Evolutionary conservation across 2,113 vertebrate species (phyloP).

Genomic region (Ammospiza caudacuta): DNA sequence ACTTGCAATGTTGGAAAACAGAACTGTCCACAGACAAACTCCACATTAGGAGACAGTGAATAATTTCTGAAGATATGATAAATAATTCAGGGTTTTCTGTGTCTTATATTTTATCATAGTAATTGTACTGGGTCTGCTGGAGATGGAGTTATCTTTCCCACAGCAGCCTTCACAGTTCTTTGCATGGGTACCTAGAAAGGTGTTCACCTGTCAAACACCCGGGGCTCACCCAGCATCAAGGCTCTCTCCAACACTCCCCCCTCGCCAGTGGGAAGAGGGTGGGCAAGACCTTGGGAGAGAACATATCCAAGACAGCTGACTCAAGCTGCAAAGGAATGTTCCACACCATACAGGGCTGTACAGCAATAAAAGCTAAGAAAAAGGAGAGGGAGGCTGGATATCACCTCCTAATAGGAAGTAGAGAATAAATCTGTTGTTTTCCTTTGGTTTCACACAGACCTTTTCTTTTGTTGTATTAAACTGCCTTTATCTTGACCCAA

Average conservation of each 20-base stretch:
- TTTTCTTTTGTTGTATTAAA: neutral
- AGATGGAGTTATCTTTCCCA: neutral
- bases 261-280: fast-evolving
- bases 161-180: neutral
- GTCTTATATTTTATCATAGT: neutral
- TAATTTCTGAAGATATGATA: neutral
- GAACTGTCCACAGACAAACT: neutral
- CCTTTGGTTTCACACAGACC: neutral
- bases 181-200: neutral
- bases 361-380: neutral
- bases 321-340: neutral
- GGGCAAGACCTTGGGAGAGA: neutral
- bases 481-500: neutral
- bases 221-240: neutral
- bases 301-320: neutral
- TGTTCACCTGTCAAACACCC: neutral
- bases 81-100: neutral
- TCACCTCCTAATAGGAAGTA: neutral
- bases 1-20: neutral
- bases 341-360: neutral
- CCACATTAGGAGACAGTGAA: neutral
- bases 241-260: neutral
- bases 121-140: neutral
- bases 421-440: neutral
- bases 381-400: neutral